phyloP scores from a whole-genome alignment of 1,140 invertebrate species.

The Macrostomum lignano region DNA sequence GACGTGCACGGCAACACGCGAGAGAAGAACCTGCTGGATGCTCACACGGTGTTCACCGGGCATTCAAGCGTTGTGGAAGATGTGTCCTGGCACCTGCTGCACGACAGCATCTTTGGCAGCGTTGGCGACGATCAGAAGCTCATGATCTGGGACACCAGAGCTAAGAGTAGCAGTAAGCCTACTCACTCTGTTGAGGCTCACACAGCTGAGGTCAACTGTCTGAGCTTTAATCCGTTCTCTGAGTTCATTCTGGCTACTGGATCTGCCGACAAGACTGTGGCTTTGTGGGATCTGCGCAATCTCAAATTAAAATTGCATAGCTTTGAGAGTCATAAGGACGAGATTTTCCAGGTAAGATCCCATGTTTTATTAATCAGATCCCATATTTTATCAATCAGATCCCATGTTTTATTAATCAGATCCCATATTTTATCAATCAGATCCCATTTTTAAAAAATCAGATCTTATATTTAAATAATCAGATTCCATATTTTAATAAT shows the following conservation, averaged over 20 bases:
- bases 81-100: conserved; percentile 90
- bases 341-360: conserved; percentile 96
- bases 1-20: conserved; percentile 85
- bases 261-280: conserved; percentile 71
- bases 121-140: conserved; percentile 97
- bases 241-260: conserved; percentile 96
- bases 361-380: too few species aligned
- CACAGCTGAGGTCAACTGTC: conserved; percentile 90
- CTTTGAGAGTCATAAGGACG: conserved; percentile 97
- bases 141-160: conserved; percentile 87
- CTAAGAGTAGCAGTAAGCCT: conserved; percentile 77
- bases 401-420: too few species aligned
- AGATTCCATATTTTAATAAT: too few species aligned
- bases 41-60: conserved; percentile 90
- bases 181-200: conserved; percentile 95
- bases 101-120: conserved; percentile 89
- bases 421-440: too few species aligned
- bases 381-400: too few species aligned
- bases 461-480: too few species aligned
- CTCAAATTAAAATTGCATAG: conserved; percentile 89
- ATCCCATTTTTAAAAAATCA: too few species aligned
- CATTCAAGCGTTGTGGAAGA: conserved; percentile 98
- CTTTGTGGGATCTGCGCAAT: conserved; percentile 86
- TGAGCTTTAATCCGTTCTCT: conserved; percentile 96
- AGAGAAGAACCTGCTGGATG: conserved; percentile 73